A percentile compares a stretch with the other conserved stretches of the same genome.
Evolutionary conservation across 2,113 vertebrate species (phyloP).

Genomic region (Vimba vimba): DNA sequence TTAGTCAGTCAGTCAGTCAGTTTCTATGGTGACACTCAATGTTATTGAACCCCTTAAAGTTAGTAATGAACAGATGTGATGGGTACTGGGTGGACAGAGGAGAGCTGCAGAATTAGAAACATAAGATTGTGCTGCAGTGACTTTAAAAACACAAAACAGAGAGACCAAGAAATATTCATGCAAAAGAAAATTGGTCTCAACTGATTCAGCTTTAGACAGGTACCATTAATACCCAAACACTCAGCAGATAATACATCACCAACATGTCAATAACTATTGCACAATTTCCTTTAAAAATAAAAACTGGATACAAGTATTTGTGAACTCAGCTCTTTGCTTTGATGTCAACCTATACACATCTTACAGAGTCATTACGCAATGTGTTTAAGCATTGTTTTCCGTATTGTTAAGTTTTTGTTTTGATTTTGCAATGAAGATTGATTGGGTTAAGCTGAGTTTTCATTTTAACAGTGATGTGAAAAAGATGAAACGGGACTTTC

Average conservation of each 20-base stretch:
- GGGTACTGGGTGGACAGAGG: background rate
- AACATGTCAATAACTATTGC: background rate
- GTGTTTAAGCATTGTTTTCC: constrained; percentile 23
- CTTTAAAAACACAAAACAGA: background rate
- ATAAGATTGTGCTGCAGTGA: background rate
- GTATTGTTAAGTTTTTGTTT: background rate
- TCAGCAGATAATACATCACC: background rate
- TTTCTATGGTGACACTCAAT: constrained; percentile 20
- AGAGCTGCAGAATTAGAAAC: constrained; percentile 4
- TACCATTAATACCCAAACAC: background rate
- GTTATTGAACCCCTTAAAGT: constrained; percentile 17
- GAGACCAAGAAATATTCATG: background rate
- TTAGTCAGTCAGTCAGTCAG: background rate
- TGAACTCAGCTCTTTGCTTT: background rate
- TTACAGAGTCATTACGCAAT: background rate
- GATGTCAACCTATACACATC: background rate
- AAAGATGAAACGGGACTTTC: background rate
- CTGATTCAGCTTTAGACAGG: background rate
- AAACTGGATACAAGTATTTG: background rate
- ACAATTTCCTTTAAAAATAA: background rate
- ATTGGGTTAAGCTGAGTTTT: background rate
- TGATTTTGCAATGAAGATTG: background rate
- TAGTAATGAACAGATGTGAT: constrained; percentile 31
- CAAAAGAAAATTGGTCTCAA: background rate
- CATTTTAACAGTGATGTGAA: constrained; percentile 20